Evolutionary conservation across 2,113 vertebrate species (phyloP).

Genomic region (Anseranas semipalmata): DNA sequence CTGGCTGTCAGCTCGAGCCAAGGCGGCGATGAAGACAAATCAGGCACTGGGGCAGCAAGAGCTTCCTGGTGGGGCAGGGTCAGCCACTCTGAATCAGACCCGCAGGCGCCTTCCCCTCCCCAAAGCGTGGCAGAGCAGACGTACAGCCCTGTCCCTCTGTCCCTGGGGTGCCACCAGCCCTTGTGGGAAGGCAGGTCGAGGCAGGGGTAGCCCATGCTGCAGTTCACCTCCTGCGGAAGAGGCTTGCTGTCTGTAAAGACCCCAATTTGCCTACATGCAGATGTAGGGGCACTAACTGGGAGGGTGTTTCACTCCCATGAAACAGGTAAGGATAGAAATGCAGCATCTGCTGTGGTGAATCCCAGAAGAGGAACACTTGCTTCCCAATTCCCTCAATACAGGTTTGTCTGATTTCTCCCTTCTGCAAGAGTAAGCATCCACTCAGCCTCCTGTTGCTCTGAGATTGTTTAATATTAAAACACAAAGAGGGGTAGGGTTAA

Average conservation of each 20-base stretch:
- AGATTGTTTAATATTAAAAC: slow-evolving; percentile 35
- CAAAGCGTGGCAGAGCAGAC: background rate
- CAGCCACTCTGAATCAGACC: background rate
- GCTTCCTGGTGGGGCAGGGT: background rate
- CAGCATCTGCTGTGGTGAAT: background rate
- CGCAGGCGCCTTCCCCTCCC: background rate
- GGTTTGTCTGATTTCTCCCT: background rate
- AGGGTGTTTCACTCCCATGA: fast-evolving
- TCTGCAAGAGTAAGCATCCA: background rate
- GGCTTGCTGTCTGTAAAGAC: background rate
- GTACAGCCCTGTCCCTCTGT: background rate
- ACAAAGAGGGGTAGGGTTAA: background rate
- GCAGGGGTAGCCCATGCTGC: too few relatives aligned
- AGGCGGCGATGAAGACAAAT: background rate
- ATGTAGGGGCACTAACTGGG: background rate
- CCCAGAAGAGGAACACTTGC: background rate
- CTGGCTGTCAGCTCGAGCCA: background rate
- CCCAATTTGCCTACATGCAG: fast-evolving
- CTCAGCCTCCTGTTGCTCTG: background rate
- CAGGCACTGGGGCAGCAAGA: background rate
- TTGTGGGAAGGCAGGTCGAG: background rate
- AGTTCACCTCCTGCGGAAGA: background rate
- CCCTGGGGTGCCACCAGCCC: background rate
- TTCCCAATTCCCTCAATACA: background rate
- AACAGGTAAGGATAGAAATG: background rate